Evolutionary conservation across 2,888 invertebrate species (phyloP).

Genomic region (Diadegma fenestrale): DNA sequence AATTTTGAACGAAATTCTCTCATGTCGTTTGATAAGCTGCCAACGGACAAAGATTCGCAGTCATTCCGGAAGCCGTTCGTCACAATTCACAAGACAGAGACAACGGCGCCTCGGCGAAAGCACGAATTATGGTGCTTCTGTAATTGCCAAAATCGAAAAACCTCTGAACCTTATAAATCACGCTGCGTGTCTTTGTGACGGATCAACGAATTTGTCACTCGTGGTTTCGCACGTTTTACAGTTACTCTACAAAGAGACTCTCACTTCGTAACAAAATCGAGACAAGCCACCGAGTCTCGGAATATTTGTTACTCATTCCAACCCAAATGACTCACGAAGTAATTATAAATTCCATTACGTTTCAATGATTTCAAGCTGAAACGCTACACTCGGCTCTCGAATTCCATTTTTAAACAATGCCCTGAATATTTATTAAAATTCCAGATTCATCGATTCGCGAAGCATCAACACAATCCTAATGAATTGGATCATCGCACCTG

Average conservation of each 20-base stretch:
- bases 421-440: background rate
- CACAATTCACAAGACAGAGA: constrained; percentile 70
- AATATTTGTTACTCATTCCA: background rate
- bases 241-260: constrained; percentile 13
- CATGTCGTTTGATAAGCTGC: constrained; percentile 77
- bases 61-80: constrained; percentile 78
- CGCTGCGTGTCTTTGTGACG: constrained; percentile 27
- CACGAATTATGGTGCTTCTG: constrained; percentile 45
- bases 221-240: constrained; percentile 8
- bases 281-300: background rate
- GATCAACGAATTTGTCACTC: constrained; percentile 39
- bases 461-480: background rate
- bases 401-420: background rate
- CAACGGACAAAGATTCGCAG: constrained; percentile 70
- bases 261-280: background rate
- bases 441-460: no score
- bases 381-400: background rate
- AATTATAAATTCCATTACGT: constrained; percentile 9
- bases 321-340: constrained; percentile 28
- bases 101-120: constrained; percentile 56
- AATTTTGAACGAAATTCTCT: constrained; percentile 74
- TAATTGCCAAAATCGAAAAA: constrained; percentile 44
- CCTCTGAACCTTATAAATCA: constrained; percentile 27
- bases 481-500: background rate
- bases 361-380: background rate